Evolutionary conservation across 2,113 vertebrate genomes (phyloP).

Genomic region (Willisornis vidua): DNA sequence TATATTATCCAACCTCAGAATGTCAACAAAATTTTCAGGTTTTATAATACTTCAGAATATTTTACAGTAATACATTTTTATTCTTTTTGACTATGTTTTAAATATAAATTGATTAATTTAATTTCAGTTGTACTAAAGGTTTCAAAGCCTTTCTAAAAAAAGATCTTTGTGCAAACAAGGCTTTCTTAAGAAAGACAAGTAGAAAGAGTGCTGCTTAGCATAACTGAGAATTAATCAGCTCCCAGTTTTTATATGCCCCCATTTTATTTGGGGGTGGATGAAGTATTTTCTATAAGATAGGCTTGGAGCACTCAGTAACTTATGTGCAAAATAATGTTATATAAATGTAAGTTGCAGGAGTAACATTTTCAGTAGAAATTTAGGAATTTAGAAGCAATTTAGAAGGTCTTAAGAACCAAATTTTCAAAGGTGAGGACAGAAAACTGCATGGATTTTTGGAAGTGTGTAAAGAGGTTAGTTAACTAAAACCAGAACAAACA

Average conservation of each 20-base stretch:
- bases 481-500: neutral
- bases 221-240: neutral
- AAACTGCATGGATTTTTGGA: neutral
- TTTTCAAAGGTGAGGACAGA: neutral
- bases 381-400: neutral
- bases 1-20: neutral
- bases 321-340: neutral
- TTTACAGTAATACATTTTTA: neutral
- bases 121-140: neutral
- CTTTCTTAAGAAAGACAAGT: neutral
- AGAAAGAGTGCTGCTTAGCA: neutral
- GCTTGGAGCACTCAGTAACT: neutral
- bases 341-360: neutral
- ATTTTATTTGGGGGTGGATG: neutral
- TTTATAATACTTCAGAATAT: neutral
- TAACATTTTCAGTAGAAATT: neutral
- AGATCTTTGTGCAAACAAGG: neutral
- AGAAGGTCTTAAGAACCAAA: neutral
- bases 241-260: neutral
- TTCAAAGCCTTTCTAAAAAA: neutral
- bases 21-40: neutral
- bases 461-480: neutral
- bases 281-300: neutral
- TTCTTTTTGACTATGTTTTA: neutral
- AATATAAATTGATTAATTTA: neutral